phyloP scores from a whole-genome alignment of 2,113 vertebrate species.

The Columba livia region DNA sequence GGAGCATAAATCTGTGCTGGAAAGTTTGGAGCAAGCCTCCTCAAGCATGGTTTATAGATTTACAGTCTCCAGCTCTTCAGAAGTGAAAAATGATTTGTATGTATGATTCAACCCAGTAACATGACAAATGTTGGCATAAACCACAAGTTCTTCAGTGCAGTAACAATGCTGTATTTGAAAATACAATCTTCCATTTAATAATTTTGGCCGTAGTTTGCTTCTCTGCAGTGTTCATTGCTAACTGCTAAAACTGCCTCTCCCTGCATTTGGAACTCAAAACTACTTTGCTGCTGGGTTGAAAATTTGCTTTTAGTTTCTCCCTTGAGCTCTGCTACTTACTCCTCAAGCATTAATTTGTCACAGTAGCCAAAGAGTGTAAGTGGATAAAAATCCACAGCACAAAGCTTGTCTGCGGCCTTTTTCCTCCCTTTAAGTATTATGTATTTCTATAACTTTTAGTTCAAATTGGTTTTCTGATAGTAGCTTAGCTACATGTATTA shows the following conservation, averaged over 20 bases:
- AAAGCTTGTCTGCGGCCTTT: not conserved
- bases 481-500: not conserved
- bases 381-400: not conserved
- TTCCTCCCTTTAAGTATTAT: not conserved
- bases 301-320: not conserved
- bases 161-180: not conserved
- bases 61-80: not conserved
- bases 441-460: not conserved
- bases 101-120: not conserved
- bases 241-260: not conserved
- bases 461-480: not conserved
- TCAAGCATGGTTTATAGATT: not conserved
- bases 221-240: not conserved
- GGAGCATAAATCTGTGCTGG: not conserved
- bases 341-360: not conserved
- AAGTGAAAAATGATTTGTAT: not conserved
- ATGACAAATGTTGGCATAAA: not conserved
- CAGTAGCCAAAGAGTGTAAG: not conserved
- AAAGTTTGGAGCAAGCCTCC: not conserved
- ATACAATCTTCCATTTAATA: not conserved
- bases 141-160: not conserved
- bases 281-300: not conserved
- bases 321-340: not conserved
- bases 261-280: not conserved
- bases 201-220: not conserved